Evolutionary conservation across 2,888 invertebrate species (phyloP), one percentile per base, ranked within the genome.

Genomic region (Mimachlamys varia): DNA sequence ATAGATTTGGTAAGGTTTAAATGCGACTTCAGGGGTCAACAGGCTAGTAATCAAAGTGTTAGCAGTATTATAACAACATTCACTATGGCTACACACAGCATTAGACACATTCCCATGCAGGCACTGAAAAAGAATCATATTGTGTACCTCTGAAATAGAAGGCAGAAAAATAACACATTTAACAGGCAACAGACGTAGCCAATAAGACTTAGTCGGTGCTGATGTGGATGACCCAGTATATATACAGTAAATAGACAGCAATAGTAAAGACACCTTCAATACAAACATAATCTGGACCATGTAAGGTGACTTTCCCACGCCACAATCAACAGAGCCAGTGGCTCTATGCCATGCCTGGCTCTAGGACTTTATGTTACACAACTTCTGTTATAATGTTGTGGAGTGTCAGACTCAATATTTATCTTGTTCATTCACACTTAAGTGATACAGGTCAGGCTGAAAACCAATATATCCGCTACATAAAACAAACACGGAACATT

Each of bases 281-380:
- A 58, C 58, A 58, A 58, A 22, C 19, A 58, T 58, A 19, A 58
- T 58, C 22, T 3, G 3, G 19, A 22, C n/a, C 22, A 3, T 58
- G 58, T 58, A 58, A 58, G 58, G 58, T 22, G 58, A 58, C n/a
- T 58, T 58, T 58, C 58, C 58, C 58, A 58, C 58, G 58, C 58
- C 19, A 58, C 58, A 58, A n/a, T 58, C 15, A 58, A 58, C 58
- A 58, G 58, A 58, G n/a, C 4, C 19, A 10, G 53, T 44, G 53
- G 19, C 13, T 13, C 53, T 53, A 13, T 53, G 53, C 53, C 53
- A 53, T 17, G 58, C 22, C 53, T 53, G 53, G 53, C 53, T 53
- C 53, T 53, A 2, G 5, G 53, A 53, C 53, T 53, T n/a, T 53
- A 19, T 58, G 22, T 58, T 58, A 58, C 58, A 58, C 58, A 58